Conservation (phyloP, 2,888 invertebrate genomes). For the Trachelus troglodyta region DNA sequence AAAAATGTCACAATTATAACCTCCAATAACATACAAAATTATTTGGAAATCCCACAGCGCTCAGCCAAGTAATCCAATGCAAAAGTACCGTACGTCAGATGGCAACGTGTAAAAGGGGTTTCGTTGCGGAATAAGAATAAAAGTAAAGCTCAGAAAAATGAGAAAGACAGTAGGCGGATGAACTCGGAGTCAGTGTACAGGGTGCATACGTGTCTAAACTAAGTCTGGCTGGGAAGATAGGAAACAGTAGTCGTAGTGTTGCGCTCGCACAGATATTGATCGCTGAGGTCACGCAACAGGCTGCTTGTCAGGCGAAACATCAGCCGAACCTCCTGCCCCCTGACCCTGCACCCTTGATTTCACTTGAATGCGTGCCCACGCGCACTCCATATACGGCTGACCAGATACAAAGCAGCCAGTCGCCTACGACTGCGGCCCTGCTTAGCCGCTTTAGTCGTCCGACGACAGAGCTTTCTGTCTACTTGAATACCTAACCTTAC, state of each 20-base stretch:
- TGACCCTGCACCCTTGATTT: conserved; percentile 10
- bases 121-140: neutral
- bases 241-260: conserved; percentile 25
- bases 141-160: neutral
- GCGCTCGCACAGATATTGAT: conserved; percentile 58
- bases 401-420: neutral
- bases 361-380: neutral
- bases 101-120: neutral
- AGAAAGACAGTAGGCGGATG: neutral
- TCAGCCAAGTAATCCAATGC: too few species aligned
- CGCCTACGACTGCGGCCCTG: neutral
- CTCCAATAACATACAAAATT: too few species aligned
- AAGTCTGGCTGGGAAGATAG: neutral
- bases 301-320: conserved; percentile 34
- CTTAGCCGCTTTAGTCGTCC: neutral
- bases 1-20: too few species aligned
- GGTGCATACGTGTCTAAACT: neutral
- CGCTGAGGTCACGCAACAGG: conserved; percentile 60
- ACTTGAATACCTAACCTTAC: neutral
- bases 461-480: neutral
- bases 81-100: neutral
- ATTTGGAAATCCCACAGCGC: too few species aligned
- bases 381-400: neutral
- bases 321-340: conserved; percentile 10
- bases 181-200: neutral